phyloP scores from a whole-genome alignment of 2,797 vertebrate species.

The Petrocephalus sullivani region DNA sequence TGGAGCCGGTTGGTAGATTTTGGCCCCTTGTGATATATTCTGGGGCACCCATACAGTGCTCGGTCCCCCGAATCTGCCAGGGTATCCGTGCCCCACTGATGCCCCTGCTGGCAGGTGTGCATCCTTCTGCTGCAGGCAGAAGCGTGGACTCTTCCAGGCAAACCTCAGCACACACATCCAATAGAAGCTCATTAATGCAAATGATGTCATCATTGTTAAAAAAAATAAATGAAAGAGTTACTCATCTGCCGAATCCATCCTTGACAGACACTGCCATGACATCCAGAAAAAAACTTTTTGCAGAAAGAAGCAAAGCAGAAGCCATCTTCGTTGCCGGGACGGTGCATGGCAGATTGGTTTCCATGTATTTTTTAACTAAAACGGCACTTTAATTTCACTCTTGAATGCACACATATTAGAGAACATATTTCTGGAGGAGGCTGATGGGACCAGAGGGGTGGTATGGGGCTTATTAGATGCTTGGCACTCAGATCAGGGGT shows the following conservation, averaged over 20 bases:
- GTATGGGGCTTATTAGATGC: not conserved
- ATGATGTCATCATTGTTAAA: not conserved
- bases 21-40: not conserved
- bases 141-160: not conserved
- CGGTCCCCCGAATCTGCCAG: not conserved
- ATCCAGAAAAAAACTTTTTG: not conserved
- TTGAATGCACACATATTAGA: slow-evolving; percentile 17
- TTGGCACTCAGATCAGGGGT: not conserved
- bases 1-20: not conserved
- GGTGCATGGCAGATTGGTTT: slow-evolving; percentile 15
- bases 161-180: not conserved
- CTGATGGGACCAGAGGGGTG: not conserved
- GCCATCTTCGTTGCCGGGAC: not conserved
- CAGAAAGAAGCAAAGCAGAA: not conserved
- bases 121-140: not conserved
- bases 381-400: slow-evolving; percentile 24
- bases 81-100: not conserved
- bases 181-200: not conserved
- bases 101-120: not conserved
- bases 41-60: not conserved
- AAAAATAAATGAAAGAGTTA: not conserved
- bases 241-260: not conserved
- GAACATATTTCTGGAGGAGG: slow-evolving; percentile 13
- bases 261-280: not conserved
- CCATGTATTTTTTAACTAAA: slow-evolving; percentile 12